Conservation (phyloP, 2,797 vertebrate genomes). For the Falco rusticolus region DNA sequence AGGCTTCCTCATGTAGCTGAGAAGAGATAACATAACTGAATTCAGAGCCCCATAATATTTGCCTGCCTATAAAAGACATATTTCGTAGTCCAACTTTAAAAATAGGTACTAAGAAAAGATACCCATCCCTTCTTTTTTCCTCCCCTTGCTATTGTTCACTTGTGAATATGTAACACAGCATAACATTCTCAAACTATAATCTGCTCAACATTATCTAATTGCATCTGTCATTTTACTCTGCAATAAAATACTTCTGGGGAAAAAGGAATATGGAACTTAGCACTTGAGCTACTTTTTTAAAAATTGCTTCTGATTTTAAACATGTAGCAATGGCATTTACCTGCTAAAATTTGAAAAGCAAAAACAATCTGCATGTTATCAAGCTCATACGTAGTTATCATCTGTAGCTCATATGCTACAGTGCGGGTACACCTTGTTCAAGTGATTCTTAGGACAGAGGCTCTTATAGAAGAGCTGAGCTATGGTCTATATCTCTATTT, state of each 20-base stretch:
- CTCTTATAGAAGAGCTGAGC: background rate
- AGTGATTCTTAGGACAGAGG: background rate
- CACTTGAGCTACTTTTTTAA: slow-evolving; percentile 44
- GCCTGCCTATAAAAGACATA: background rate
- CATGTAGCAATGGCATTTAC: slow-evolving; percentile 57
- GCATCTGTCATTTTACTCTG: slow-evolving; percentile 64
- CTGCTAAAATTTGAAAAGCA: slow-evolving; percentile 53
- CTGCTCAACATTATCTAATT: slow-evolving; percentile 66
- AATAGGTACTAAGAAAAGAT: slow-evolving; percentile 36
- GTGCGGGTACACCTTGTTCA: background rate
- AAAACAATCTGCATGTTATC: slow-evolving; percentile 62
- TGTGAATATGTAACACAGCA: slow-evolving; percentile 50
- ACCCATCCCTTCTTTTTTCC: background rate
- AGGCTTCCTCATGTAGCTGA: background rate
- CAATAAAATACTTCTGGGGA: slow-evolving; percentile 63
- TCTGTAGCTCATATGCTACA: background rate
- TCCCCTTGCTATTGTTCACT: slow-evolving; percentile 49
- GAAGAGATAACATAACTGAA: background rate
- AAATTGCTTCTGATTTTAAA: slow-evolving; percentile 65
- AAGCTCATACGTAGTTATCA: slow-evolving; percentile 17
- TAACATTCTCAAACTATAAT: slow-evolving; percentile 60
- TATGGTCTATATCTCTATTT: background rate
- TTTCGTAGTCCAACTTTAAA: slow-evolving; percentile 47
- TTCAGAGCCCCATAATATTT: slow-evolving; percentile 26
- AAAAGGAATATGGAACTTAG: slow-evolving; percentile 53